phyloP scores from a whole-genome alignment of 2,888 invertebrate species.

The Tethea ocularis region DNA sequence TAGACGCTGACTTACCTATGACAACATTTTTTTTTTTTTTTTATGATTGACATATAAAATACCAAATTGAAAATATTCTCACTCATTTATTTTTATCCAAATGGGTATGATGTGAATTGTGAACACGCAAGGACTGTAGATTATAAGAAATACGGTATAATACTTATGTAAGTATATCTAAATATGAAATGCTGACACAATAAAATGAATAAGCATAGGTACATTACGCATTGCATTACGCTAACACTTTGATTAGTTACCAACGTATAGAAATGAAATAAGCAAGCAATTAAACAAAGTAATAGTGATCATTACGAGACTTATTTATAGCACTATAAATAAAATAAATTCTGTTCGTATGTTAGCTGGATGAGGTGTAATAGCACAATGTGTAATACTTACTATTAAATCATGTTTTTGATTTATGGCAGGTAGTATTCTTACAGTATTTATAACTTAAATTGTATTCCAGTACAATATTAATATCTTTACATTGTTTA shows the following conservation, averaged over 20 bases:
- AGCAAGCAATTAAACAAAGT: not conserved
- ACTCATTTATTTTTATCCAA: not conserved
- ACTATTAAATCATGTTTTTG: not conserved
- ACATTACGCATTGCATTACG: not conserved
- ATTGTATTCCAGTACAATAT: no score
- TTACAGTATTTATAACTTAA: not conserved
- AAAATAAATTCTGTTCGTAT: not conserved
- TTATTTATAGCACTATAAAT: constrained; percentile 13
- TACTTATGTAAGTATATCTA: no score
- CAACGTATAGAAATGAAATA: not conserved
- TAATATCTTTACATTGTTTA: not conserved
- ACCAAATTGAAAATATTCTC: not conserved
- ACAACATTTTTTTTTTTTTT: not conserved
- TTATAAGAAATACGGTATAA: no score
- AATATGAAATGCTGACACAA: not conserved
- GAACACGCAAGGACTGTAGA: no score
- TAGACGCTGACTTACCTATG: constrained; percentile 16
- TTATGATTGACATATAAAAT: not conserved
- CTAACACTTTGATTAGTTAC: not conserved
- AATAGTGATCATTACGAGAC: not conserved
- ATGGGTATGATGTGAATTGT: not conserved
- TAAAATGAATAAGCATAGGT: no score
- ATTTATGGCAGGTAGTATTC: not conserved
- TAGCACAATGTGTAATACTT: not conserved
- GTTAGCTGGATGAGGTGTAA: not conserved